Evolutionary conservation across 2,888 invertebrate species (phyloP).

Genomic region (Lasioglossum zephyrum): DNA sequence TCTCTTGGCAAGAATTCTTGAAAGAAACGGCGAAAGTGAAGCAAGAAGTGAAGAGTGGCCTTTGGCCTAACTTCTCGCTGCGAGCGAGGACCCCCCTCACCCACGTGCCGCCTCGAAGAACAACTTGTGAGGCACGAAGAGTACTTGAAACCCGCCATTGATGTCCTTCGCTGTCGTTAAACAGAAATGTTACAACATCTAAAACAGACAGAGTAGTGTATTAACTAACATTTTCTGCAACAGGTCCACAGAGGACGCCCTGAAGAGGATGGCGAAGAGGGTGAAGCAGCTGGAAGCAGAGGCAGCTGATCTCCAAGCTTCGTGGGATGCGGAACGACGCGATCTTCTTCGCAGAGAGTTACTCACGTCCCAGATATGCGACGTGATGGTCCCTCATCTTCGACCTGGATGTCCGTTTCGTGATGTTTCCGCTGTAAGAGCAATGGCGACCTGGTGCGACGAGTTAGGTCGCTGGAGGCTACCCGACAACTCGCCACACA

Average conservation of each 20-base stretch:
- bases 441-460: constrained; percentile 81
- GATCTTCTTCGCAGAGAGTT: constrained; percentile 81
- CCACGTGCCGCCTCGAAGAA: too few species aligned
- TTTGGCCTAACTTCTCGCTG: too few species aligned
- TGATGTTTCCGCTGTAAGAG: constrained; percentile 77
- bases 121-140: too few species aligned
- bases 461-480: constrained; percentile 82
- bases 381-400: constrained; percentile 82
- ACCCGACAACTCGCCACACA: constrained; percentile 76
- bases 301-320: constrained; percentile 81
- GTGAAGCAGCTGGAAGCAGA: constrained; percentile 81
- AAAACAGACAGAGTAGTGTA: neutral
- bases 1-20: too few species aligned
- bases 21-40: too few species aligned
- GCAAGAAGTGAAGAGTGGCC: too few species aligned
- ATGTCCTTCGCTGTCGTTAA: too few species aligned
- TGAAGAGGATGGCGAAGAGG: constrained; percentile 81
- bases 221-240: neutral
- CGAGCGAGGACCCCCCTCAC: too few species aligned
- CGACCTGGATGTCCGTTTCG: constrained; percentile 83
- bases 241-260: constrained; percentile 81
- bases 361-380: constrained; percentile 81
- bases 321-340: constrained; percentile 83
- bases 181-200: neutral
- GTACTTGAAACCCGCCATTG: neutral